Percentiles rank a stretch among this genome's conserved stretches.
Conservation (phyloP, 2,113 vertebrate genomes). For the Natator depressus region DNA sequence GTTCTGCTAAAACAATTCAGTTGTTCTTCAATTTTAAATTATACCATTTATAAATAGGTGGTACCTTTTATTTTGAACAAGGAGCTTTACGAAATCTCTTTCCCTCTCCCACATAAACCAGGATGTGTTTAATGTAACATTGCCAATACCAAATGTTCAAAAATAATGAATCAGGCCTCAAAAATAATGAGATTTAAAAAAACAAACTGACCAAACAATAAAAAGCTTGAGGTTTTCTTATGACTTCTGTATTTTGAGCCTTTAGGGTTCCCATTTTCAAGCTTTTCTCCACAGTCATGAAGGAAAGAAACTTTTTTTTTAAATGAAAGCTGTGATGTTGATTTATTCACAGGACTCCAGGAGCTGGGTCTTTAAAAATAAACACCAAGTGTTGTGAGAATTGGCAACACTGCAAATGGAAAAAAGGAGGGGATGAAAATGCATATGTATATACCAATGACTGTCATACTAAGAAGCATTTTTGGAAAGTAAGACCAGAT, state of each 20-base stretch:
- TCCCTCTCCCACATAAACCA: neutral
- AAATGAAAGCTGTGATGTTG: neutral
- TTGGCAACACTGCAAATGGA: neutral
- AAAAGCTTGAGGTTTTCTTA: neutral
- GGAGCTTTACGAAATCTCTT: neutral
- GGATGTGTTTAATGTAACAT: neutral
- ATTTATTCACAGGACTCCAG: neutral
- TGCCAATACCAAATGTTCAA: neutral
- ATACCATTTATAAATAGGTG: slow-evolving; percentile 6
- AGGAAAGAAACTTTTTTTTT: neutral
- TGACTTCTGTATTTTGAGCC: neutral
- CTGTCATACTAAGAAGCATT: neutral
- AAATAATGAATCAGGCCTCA: neutral
- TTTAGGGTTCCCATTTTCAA: neutral
- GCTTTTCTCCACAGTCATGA: neutral
- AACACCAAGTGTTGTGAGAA: neutral
- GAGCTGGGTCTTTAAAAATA: neutral
- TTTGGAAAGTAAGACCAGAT: neutral
- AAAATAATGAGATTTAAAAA: neutral
- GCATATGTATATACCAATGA: neutral
- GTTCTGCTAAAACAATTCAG: slow-evolving; percentile 32
- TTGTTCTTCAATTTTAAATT: slow-evolving; percentile 41
- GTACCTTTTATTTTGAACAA: slow-evolving; percentile 25
- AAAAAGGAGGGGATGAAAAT: neutral
- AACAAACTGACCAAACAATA: neutral